These are phyloP conservation scores for Chloroceryle aenea DNA, from an alignment of 2,113 vertebrate genomes.

Conservation along the genomic window DNA sequence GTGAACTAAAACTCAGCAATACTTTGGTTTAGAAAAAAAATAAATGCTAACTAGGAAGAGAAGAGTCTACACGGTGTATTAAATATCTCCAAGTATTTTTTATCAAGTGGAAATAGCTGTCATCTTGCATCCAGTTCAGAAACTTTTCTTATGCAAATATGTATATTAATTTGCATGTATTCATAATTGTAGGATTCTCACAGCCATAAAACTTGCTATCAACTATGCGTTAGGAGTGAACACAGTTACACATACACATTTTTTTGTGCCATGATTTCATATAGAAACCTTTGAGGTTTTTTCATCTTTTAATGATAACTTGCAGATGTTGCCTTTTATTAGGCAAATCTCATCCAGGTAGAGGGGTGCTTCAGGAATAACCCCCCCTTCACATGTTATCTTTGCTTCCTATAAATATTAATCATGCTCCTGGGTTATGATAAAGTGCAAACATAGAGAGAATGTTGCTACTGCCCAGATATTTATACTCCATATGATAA, in stretches of 20 bases:
- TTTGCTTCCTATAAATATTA: slow-evolving; percentile 41
- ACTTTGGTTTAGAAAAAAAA: not conserved
- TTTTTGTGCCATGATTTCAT: not conserved
- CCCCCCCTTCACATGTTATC: not conserved
- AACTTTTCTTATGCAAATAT: not conserved
- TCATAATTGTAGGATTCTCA: not conserved
- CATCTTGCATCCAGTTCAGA: not conserved
- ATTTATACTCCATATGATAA: not conserved
- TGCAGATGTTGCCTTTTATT: not conserved
- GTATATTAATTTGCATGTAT: not conserved
- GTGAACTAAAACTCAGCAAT: not conserved
- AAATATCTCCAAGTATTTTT: not conserved
- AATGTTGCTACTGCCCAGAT: not conserved
- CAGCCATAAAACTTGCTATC: not conserved
- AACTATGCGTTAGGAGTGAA: not conserved
- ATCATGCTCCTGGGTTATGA: not conserved
- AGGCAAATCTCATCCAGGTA: not conserved
- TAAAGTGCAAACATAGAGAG: not conserved
- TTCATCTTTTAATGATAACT: not conserved
- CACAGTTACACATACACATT: not conserved
- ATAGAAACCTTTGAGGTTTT: rapidly evolving
- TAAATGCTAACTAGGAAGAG: not conserved
- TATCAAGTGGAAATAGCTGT: not conserved
- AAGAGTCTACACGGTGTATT: not conserved
- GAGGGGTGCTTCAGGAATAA: slow-evolving; percentile 10